phyloP scores from a whole-genome alignment of 2,888 invertebrate genomes.

The Ormyrus rosae region DNA sequence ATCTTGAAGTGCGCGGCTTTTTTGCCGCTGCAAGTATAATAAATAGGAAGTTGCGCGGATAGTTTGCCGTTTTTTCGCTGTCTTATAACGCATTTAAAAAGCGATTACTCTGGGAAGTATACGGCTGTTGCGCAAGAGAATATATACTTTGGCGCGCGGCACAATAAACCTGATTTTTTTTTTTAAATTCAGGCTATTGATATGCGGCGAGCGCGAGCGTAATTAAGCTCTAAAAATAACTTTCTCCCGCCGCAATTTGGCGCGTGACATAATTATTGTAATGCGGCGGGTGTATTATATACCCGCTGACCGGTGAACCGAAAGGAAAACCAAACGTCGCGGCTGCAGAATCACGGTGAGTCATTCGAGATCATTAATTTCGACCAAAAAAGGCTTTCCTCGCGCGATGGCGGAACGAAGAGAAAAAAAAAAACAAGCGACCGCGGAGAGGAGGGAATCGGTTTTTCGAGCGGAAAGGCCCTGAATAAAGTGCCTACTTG shows the following conservation, averaged over 20 bases:
- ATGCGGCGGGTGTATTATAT: neutral
- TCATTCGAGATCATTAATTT: constrained; percentile 39
- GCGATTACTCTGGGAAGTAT: too few species aligned
- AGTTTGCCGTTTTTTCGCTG: too few species aligned
- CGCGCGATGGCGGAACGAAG: constrained; percentile 2
- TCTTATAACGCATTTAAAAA: too few species aligned
- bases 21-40: too few species aligned
- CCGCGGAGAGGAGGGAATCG: neutral
- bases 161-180: too few species aligned
- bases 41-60: too few species aligned
- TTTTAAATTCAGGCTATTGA: too few species aligned
- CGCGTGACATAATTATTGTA: constrained; percentile 4
- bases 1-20: too few species aligned
- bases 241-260: neutral
- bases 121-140: too few species aligned
- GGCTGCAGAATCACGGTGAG: constrained; percentile 12
- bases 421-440: neutral
- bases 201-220: neutral
- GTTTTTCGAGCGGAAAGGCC: constrained; percentile 40
- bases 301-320: neutral
- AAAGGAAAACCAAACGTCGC: neutral
- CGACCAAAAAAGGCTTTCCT: constrained; percentile 47
- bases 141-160: too few species aligned
- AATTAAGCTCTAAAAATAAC: neutral
- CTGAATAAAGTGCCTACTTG: constrained; percentile 15